Evolutionary conservation across 2,888 invertebrate genomes (phyloP).

Genomic region (Drosophila subquinaria): DNA sequence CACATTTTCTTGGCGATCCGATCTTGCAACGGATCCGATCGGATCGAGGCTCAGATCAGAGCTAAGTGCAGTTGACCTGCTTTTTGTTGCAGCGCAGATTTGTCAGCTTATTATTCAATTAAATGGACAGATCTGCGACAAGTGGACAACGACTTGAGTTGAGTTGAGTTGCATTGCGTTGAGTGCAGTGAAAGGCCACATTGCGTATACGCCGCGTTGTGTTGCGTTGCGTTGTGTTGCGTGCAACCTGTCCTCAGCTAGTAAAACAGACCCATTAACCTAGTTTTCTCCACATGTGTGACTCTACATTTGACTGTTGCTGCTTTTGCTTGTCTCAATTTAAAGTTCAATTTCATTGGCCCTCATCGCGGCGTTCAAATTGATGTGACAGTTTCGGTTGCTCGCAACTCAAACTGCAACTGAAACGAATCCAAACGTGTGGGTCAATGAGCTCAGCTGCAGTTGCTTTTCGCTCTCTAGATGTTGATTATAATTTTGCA

Average conservation of each 20-base stretch:
- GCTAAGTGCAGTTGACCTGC: conserved; percentile 67
- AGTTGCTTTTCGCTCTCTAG: conserved; percentile 13
- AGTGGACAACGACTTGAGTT: conserved; percentile 22
- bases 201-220: conserved; percentile 71
- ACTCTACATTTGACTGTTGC: conserved; percentile 19
- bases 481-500: conserved; percentile 8
- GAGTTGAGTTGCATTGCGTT: conserved; percentile 18
- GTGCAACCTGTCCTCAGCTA: conserved; percentile 71
- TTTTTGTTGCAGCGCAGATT: conserved; percentile 68
- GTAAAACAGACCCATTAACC: conserved; percentile 78
- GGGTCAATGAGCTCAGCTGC: conserved; percentile 76
- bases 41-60: conserved; percentile 24
- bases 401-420: conserved; percentile 12
- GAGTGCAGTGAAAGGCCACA: conserved; percentile 74
- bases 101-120: conserved; percentile 79
- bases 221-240: conserved; percentile 48
- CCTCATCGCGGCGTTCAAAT: conserved; percentile 75
- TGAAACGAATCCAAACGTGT: conserved; percentile 60
- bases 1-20: conserved; percentile 19
- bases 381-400: conserved; percentile 74
- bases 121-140: conserved; percentile 46
- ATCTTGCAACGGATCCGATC: conserved; percentile 24
- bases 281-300: conserved; percentile 61
- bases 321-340: conserved; percentile 74
- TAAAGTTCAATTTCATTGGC: conserved; percentile 83